Evolutionary conservation across 2,888 invertebrate species (phyloP).

Genomic region (Ormyrus rosae): DNA sequence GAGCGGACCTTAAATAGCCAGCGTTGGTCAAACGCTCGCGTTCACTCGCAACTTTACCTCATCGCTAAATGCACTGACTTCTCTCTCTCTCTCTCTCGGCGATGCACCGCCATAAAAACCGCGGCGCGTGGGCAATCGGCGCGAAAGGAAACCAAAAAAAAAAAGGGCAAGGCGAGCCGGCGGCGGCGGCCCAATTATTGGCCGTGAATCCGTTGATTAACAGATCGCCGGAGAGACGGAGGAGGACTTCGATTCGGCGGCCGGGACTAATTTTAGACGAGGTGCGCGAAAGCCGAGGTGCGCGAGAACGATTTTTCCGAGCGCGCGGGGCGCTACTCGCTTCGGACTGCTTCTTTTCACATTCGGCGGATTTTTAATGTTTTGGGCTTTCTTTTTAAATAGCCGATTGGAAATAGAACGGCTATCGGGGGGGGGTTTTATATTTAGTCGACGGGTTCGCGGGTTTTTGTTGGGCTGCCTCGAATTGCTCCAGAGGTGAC

Average conservation of each 20-base stretch:
- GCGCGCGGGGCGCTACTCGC: too few species aligned
- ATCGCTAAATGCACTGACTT: constrained; percentile 28
- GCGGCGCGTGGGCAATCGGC: too few species aligned
- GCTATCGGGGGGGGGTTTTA: background rate
- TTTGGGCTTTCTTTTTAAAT: constrained; percentile 10
- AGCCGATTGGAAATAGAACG: constrained; percentile 43
- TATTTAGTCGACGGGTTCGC: background rate
- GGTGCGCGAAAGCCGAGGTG: constrained; percentile 2
- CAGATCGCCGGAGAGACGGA: background rate
- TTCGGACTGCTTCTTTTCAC: too few species aligned
- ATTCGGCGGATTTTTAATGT: too few species aligned
- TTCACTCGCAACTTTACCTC: constrained; percentile 38
- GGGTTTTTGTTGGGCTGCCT: background rate
- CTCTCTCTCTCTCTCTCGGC: background rate
- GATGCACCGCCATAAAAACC: too few species aligned
- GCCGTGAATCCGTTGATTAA: constrained; percentile 40
- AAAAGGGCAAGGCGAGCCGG: too few species aligned
- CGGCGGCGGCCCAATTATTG: constrained; percentile 22
- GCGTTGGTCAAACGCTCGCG: constrained; percentile 40
- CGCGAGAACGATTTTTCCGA: too few species aligned
- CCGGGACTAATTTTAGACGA: constrained; percentile 47
- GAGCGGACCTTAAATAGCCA: constrained; percentile 74
- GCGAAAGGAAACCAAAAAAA: too few species aligned
- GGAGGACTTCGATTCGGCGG: too few species aligned
- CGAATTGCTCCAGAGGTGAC: background rate